Evolutionary conservation across 2,113 vertebrate species (phyloP).

Genomic region (Lophius piscatorius): DNA sequence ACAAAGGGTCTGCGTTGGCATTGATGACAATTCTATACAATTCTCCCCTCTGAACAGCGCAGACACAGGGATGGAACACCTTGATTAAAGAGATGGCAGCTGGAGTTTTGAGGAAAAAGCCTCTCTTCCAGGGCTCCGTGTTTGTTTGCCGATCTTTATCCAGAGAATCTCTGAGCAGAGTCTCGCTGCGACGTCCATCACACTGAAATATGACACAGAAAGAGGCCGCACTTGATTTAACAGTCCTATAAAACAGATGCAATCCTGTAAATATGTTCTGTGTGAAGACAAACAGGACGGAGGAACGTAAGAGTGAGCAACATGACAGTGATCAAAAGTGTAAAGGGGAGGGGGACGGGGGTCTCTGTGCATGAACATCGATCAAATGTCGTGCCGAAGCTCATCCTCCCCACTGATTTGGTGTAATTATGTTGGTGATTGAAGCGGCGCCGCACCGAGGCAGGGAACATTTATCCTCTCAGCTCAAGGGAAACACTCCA

Average conservation of each 20-base stretch:
- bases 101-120: too few relatives aligned
- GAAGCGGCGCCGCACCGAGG: too few relatives aligned
- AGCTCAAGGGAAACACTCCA: slow-evolving; percentile 26
- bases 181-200: slow-evolving; percentile 64
- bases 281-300: slow-evolving; percentile 5
- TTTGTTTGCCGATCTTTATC: too few relatives aligned
- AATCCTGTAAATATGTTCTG: slow-evolving; percentile 57
- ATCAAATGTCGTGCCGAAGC: slow-evolving; percentile 34
- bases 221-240: slow-evolving; percentile 75
- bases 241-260: slow-evolving; percentile 39
- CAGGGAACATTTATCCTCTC: slow-evolving; percentile 44
- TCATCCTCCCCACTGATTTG: slow-evolving; percentile 30
- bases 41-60: too few relatives aligned
- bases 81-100: too few relatives aligned
- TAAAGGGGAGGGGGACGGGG: too few relatives aligned
- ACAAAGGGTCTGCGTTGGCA: too few relatives aligned
- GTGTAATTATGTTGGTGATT: slow-evolving; percentile 59
- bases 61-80: too few relatives aligned
- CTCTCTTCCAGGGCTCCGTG: too few relatives aligned
- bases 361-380: slow-evolving; percentile 14
- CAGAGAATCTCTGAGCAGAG: slow-evolving; percentile 55
- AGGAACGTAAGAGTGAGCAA: slow-evolving; percentile 25
- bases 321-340: slow-evolving; percentile 39
- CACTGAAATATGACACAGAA: slow-evolving; percentile 80
- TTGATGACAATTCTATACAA: too few relatives aligned